A percentile compares a stretch with the other conserved stretches of the same genome.
These are phyloP conservation scores for Spisula subtruncata DNA, from an alignment of 2,888 invertebrate genomes.

Conservation along the genomic window DNA sequence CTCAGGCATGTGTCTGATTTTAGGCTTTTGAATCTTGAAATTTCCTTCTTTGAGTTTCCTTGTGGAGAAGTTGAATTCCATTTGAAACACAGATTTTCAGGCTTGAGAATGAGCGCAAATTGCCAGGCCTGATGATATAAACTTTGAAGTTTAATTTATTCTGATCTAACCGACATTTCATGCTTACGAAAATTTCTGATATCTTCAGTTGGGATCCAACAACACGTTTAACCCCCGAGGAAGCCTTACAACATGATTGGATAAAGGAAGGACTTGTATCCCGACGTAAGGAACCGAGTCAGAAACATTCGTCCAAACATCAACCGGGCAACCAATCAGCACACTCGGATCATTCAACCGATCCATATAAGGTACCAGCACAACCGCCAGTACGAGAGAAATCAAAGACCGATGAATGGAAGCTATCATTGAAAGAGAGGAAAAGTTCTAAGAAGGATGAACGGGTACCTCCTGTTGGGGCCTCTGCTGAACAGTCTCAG, in stretches of 20 bases:
- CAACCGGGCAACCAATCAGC: constrained; percentile 71
- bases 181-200: neutral
- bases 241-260: constrained; percentile 96
- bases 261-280: constrained; percentile 88
- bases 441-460: constrained; percentile 78
- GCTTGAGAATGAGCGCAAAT: too few relatives aligned
- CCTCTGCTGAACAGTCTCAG: constrained; percentile 81
- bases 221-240: constrained; percentile 96
- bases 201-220: constrained; percentile 95
- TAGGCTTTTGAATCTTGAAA: too few relatives aligned
- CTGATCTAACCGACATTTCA: too few relatives aligned
- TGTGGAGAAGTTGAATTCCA: too few relatives aligned
- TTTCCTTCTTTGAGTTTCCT: too few relatives aligned
- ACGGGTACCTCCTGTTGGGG: constrained; percentile 84
- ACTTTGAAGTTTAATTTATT: too few relatives aligned
- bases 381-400: constrained; percentile 83
- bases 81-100: too few relatives aligned
- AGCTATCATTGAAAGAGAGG: constrained; percentile 78
- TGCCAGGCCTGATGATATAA: too few relatives aligned
- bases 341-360: constrained; percentile 73
- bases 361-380: constrained; percentile 83
- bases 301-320: constrained; percentile 63
- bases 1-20: too few relatives aligned
- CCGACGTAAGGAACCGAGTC: constrained; percentile 69
- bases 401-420: constrained; percentile 83